phyloP scores from a whole-genome alignment of 2,888 invertebrate species.

The Rapana venosa region DNA sequence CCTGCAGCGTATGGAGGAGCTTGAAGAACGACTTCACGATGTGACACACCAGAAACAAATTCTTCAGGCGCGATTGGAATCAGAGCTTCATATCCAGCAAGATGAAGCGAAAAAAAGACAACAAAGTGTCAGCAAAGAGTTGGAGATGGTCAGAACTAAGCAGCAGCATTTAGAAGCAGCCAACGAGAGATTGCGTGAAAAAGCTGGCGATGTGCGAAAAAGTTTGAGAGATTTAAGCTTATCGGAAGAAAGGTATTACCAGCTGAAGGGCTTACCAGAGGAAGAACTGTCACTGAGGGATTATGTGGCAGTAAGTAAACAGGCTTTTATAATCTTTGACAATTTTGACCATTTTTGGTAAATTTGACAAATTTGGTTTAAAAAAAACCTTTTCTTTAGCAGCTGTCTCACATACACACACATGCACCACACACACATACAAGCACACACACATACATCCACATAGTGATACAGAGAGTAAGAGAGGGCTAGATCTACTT shows the following conservation, averaged over 20 bases:
- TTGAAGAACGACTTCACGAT: conserved; percentile 77
- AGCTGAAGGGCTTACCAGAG: conserved; percentile 67
- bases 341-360: too few species aligned
- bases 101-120: conserved; percentile 74
- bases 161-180: conserved; percentile 76
- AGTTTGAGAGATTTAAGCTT: conserved; percentile 72
- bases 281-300: conserved; percentile 75
- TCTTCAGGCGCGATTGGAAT: conserved; percentile 74
- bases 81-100: conserved; percentile 75
- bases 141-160: conserved; percentile 73
- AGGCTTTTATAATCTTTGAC: not conserved
- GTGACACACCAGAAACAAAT: conserved; percentile 77
- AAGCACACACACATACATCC: too few species aligned
- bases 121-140: conserved; percentile 71
- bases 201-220: conserved; percentile 74
- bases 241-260: conserved; percentile 74
- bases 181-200: conserved; percentile 75
- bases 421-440: too few species aligned
- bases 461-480: too few species aligned
- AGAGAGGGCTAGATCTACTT: too few species aligned
- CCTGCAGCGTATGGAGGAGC: conserved; percentile 74
- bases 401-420: not conserved
- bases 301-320: conserved; percentile 74
- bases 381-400: not conserved
- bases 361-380: too few species aligned